Percentiles rank a stretch among this genome's conserved stretches.
These are phyloP conservation scores for Pristionchus entomophagus DNA, from an alignment of 2,888 invertebrate genomes.

Conservation along the genomic window DNA sequence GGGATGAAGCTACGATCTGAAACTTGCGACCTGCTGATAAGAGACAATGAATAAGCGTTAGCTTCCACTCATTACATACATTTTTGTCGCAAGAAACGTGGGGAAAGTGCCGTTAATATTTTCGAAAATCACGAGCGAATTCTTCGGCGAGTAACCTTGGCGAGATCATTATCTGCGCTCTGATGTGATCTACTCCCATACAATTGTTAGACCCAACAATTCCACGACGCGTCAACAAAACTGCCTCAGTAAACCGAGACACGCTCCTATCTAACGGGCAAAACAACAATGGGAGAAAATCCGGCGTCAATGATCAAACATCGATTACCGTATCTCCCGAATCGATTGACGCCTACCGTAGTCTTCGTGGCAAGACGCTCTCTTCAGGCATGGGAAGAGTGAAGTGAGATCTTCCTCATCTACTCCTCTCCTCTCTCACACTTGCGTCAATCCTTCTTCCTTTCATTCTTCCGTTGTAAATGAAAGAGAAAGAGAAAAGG, in stretches of 20 bases:
- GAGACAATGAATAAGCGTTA: not conserved
- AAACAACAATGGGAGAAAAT: not conserved
- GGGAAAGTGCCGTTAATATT: not conserved
- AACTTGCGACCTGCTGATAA: slow-evolving; percentile 32
- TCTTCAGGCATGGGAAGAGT: not conserved
- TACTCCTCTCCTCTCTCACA: not conserved
- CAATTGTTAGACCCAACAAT: not conserved
- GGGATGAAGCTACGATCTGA: slow-evolving; percentile 33
- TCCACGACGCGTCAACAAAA: not conserved
- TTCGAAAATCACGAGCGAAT: not conserved
- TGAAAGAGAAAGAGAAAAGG: not conserved
- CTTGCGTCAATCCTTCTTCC: slow-evolving; percentile 33
- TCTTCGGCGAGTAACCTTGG: slow-evolving; percentile 4
- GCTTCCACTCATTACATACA: slow-evolving; percentile 39
- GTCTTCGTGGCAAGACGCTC: not conserved
- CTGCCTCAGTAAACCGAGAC: not conserved
- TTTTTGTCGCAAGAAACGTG: not conserved
- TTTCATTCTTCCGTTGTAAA: slow-evolving; percentile 29
- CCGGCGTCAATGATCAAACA: not conserved
- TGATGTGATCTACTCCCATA: not conserved
- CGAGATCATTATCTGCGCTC: not conserved
- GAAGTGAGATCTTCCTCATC: slow-evolving; percentile 35
- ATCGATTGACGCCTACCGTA: not conserved
- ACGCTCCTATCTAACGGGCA: not conserved
- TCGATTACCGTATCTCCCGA: not conserved